phyloP scores from a whole-genome alignment of 2,113 vertebrate species.

The Prunella fulvescens region DNA sequence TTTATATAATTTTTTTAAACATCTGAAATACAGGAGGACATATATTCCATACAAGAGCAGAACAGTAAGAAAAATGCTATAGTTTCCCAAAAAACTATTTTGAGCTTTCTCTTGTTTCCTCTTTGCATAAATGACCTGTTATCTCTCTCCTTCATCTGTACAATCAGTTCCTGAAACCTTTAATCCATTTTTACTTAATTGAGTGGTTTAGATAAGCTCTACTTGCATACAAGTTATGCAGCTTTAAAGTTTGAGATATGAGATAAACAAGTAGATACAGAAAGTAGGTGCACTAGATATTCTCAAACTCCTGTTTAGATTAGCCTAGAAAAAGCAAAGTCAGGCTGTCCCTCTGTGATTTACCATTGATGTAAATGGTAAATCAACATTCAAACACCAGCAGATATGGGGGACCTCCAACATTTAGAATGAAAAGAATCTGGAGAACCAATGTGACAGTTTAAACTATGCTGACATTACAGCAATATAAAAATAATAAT shows the following conservation, averaged over 20 bases:
- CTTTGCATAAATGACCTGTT: background rate
- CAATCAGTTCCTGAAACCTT: background rate
- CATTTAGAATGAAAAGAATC: background rate
- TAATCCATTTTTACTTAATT: background rate
- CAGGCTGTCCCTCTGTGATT: background rate
- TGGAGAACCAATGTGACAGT: background rate
- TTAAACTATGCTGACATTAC: background rate
- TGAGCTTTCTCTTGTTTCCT: background rate
- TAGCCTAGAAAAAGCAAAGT: background rate
- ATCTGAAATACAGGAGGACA: background rate
- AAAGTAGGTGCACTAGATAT: background rate
- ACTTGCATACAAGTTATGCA: background rate
- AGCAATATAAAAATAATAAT: background rate
- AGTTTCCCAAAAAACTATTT: constrained; percentile 1
- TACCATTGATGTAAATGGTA: background rate
- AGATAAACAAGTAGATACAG: background rate
- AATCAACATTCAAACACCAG: background rate
- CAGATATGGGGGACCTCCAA: background rate
- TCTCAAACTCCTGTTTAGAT: background rate
- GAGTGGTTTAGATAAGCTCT: background rate
- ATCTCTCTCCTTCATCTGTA: background rate
- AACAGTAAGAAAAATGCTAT: background rate
- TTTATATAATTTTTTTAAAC: background rate
- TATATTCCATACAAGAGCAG: background rate
- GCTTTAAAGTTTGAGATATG: background rate